Evolutionary conservation across 2,797 vertebrate genomes (phyloP).

Genomic region (Poecilia wingei): DNA sequence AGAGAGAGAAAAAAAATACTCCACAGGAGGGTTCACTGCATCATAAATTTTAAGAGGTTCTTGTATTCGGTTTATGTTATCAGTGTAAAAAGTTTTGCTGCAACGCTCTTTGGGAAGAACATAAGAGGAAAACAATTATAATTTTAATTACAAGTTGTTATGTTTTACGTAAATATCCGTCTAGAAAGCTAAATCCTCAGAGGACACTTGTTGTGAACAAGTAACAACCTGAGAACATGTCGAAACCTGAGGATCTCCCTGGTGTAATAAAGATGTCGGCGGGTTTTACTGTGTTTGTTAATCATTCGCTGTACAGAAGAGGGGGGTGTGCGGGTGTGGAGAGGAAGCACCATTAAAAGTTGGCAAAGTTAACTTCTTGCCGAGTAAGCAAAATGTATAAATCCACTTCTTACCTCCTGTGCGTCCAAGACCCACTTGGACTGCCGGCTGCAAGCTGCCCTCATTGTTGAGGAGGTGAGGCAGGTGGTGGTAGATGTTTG

Average conservation of each 20-base stretch:
- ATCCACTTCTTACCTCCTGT: conserved; percentile 87
- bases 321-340: not conserved
- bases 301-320: not conserved
- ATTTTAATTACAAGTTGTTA: not conserved
- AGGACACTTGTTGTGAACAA: conserved; percentile 34
- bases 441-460: conserved; percentile 94
- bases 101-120: not conserved
- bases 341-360: not conserved
- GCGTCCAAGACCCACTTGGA: conserved; percentile 92
- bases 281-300: conserved; percentile 25
- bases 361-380: not conserved
- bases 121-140: not conserved
- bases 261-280: conserved; percentile 29
- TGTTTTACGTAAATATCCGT: not conserved
- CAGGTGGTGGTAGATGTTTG: conserved; percentile 99
- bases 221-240: conserved; percentile 37
- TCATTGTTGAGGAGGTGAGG: conserved; percentile 98
- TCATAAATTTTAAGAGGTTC: not conserved
- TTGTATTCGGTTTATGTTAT: not conserved
- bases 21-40: not conserved
- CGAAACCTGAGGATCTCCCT: conserved; percentile 29
- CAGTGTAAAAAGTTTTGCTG: not conserved
- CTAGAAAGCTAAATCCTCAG: conserved; percentile 16
- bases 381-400: not conserved
- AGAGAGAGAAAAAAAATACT: not conserved